phyloP scores from a whole-genome alignment of 2,888 invertebrate genomes.

The Lithophane socia region DNA sequence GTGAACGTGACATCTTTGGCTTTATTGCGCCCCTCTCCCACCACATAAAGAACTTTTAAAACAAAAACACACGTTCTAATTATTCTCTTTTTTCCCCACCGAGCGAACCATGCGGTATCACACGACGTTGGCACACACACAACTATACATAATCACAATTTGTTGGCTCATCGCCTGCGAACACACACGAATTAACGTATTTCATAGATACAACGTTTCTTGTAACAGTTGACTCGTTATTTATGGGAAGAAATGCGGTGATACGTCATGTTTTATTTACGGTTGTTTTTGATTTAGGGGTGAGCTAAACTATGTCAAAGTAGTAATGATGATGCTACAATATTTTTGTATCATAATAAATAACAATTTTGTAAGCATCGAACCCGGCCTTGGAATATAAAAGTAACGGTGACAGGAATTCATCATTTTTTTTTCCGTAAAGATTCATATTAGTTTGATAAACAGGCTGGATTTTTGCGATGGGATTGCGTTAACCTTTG shows the following conservation, averaged over 20 bases:
- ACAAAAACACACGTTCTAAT: constrained; percentile 31
- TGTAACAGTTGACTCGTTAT: constrained; percentile 47
- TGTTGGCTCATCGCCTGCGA: constrained; percentile 64
- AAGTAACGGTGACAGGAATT: background rate
- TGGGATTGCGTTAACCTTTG: no score
- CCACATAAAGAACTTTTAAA: constrained; percentile 4
- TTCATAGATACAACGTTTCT: constrained; percentile 50
- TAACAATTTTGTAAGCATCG: background rate
- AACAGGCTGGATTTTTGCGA: no score
- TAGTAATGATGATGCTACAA: background rate
- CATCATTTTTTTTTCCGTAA: background rate
- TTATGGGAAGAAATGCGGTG: constrained; percentile 45
- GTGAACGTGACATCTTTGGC: background rate
- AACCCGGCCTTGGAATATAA: background rate
- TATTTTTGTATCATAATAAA: background rate
- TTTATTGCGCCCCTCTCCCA: background rate
- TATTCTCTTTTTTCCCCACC: constrained; percentile 36
- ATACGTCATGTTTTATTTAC: constrained; percentile 28
- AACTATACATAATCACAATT: constrained; percentile 64
- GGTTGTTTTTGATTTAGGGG: constrained; percentile 1
- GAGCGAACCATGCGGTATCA: constrained; percentile 45
- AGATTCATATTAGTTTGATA: background rate
- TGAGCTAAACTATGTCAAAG: background rate
- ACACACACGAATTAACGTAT: constrained; percentile 58
- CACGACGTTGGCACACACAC: constrained; percentile 58